phyloP scores from a whole-genome alignment of 2,113 vertebrate species.

The Phalacrocorax brasilianus region DNA sequence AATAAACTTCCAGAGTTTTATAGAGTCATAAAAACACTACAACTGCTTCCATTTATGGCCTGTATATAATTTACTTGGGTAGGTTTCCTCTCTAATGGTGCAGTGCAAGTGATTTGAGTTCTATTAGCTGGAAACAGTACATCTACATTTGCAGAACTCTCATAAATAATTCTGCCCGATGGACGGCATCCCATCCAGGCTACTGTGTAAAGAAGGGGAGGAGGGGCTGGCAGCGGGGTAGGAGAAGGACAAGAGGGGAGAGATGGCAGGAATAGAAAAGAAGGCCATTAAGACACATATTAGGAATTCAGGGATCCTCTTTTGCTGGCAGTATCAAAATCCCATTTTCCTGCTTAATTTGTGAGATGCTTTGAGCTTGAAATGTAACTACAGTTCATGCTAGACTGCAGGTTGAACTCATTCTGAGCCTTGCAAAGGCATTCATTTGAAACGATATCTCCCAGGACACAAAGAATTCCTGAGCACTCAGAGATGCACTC shows the following conservation, averaged over 20 bases:
- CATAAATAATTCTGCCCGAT: constrained; percentile 55
- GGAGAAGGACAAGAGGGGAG: not conserved
- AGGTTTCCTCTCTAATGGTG: constrained; percentile 73
- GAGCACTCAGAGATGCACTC: not conserved
- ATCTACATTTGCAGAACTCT: constrained; percentile 70
- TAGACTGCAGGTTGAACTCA: not conserved
- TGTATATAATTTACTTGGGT: constrained; percentile 61
- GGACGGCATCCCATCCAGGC: not conserved
- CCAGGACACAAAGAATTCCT: constrained; percentile 19
- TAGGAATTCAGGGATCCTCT: not conserved
- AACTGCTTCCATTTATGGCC: constrained; percentile 69
- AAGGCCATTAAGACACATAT: not conserved
- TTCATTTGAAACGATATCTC: not conserved
- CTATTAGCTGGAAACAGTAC: constrained; percentile 71
- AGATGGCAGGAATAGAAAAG: not conserved
- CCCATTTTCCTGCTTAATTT: constrained; percentile 16
- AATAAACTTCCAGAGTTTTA: constrained; percentile 78
- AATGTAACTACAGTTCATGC: not conserved
- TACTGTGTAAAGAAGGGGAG: not conserved
- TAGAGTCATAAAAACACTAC: constrained; percentile 71
- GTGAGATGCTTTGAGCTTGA: not conserved
- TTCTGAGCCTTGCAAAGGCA: not conserved
- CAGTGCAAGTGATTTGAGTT: constrained; percentile 63
- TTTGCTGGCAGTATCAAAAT: not conserved
- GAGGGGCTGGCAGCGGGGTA: not conserved